Conservation (phyloP, 2,888 invertebrate genomes). For the Cerastis rubricosa region DNA sequence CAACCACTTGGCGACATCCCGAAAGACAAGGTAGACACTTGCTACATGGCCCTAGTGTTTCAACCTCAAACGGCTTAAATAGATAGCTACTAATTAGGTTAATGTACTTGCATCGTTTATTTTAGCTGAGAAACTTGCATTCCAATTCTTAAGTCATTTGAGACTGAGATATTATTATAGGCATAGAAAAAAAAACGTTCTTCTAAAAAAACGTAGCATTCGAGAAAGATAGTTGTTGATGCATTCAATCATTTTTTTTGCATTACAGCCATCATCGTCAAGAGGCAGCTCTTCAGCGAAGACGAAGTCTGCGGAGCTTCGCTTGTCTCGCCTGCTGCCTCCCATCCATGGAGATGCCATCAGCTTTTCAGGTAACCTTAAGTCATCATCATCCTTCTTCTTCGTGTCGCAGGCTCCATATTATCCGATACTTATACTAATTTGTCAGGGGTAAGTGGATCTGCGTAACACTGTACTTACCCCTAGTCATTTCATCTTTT, state of each 20-base stretch:
- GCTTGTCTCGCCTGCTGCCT: slow-evolving; percentile 65
- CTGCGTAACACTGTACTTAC: neutral
- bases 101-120: too few species aligned
- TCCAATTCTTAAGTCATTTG: too few species aligned
- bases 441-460: neutral
- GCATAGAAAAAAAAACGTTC: too few species aligned
- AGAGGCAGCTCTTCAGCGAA: neutral
- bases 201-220: neutral
- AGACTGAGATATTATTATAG: too few species aligned
- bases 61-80: too few species aligned
- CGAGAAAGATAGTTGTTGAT: neutral
- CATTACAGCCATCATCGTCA: slow-evolving; percentile 29
- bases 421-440: neutral
- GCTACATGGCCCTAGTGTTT: too few species aligned
- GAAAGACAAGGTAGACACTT: too few species aligned
- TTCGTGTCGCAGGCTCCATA: neutral
- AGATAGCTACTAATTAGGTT: too few species aligned
- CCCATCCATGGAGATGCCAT: slow-evolving; percentile 62
- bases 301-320: slow-evolving; percentile 29
- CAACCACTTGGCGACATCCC: too few species aligned
- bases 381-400: neutral
- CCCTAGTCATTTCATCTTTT: neutral
- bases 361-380: slow-evolving; percentile 46
- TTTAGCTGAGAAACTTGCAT: too few species aligned
- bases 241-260: neutral